These are phyloP conservation scores for Glyphotaelius pellucidus DNA, from an alignment of 2,888 invertebrate species.

Conservation along the genomic window DNA sequence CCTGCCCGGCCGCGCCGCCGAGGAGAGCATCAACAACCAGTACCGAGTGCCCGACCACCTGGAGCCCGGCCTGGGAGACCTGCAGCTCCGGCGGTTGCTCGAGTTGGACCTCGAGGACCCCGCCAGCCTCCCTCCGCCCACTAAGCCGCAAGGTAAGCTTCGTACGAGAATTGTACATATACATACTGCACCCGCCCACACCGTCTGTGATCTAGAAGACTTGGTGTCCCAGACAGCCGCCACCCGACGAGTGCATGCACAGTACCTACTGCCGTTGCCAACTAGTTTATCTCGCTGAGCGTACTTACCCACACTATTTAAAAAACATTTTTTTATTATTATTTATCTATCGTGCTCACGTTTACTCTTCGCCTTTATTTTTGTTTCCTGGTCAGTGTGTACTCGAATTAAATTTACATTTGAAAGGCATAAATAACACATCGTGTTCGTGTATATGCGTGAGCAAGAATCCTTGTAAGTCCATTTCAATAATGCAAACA, in stretches of 20 bases:
- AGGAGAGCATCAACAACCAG: constrained; percentile 82
- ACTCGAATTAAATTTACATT: constrained; percentile 16
- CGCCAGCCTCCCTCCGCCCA: constrained; percentile 36
- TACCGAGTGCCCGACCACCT: constrained; percentile 86
- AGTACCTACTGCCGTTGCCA: background rate
- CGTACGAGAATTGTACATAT: background rate
- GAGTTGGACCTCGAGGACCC: constrained; percentile 81
- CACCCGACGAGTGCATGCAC: constrained; percentile 21
- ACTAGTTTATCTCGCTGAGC: constrained; percentile 2
- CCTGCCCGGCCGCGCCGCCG: constrained; percentile 83
- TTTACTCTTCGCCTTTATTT: background rate
- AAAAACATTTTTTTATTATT: background rate
- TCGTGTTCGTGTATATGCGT: background rate
- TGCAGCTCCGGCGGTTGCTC: constrained; percentile 86
- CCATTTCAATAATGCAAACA: constrained; percentile 32
- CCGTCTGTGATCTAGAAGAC: background rate
- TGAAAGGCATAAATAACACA: constrained; percentile 17
- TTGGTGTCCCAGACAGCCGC: background rate
- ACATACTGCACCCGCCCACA: background rate
- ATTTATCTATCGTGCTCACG: background rate
- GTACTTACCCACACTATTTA: background rate
- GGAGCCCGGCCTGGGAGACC: constrained; percentile 92
- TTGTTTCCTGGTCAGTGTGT: background rate
- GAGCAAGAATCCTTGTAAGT: constrained; percentile 21
- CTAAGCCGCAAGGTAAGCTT: constrained; percentile 52